phyloP scores from a whole-genome alignment of 2,113 vertebrate species.

The Cyanistes caeruleus region DNA sequence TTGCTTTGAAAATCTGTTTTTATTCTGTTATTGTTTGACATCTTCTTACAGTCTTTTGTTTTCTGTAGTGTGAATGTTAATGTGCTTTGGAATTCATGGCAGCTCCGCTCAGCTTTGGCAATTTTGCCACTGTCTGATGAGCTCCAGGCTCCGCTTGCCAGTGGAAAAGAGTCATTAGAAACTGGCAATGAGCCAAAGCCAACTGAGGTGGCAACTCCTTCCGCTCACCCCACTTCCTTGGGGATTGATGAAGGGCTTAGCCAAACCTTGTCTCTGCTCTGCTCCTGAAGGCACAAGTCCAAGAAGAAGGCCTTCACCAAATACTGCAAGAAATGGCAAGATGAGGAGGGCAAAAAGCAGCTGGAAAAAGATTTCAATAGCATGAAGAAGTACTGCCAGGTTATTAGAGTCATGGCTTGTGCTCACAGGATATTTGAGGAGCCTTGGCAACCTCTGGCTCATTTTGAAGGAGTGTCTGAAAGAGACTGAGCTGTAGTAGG shows the following conservation, averaged over 20 bases:
- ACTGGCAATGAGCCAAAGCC: conserved; percentile 88
- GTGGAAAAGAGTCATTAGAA: conserved; percentile 92
- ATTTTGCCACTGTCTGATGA: conserved; percentile 84
- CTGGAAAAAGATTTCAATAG: conserved; percentile 94
- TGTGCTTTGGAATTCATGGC: conserved; percentile 66
- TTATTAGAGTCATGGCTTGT: conserved; percentile 86
- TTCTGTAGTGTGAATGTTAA: conserved; percentile 41
- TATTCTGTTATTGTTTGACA: not conserved
- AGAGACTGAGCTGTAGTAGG: not conserved
- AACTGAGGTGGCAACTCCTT: conserved; percentile 61
- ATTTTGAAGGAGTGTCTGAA: not conserved
- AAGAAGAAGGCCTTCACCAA: conserved; percentile 99
- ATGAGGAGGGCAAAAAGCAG: conserved; percentile 97
- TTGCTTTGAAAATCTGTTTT: not conserved
- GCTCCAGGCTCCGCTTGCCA: conserved; percentile 96
- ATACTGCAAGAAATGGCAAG: conserved; percentile 99
- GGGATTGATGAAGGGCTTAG: conserved; percentile 77
- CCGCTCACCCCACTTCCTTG: conserved; percentile 50
- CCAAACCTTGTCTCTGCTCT: conserved; percentile 73
- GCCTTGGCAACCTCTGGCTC: not conserved
- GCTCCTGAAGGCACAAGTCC: conserved; percentile 93
- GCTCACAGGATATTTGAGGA: not conserved
- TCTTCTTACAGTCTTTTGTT: conserved; percentile 32
- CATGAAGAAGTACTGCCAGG: conserved; percentile 99
- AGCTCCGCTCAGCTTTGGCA: conserved; percentile 92